Evolutionary conservation across 2,113 vertebrate genomes (phyloP), one percentile per base, ranked within the genome.

Genomic region (Nesoenas mayeri): DNA sequence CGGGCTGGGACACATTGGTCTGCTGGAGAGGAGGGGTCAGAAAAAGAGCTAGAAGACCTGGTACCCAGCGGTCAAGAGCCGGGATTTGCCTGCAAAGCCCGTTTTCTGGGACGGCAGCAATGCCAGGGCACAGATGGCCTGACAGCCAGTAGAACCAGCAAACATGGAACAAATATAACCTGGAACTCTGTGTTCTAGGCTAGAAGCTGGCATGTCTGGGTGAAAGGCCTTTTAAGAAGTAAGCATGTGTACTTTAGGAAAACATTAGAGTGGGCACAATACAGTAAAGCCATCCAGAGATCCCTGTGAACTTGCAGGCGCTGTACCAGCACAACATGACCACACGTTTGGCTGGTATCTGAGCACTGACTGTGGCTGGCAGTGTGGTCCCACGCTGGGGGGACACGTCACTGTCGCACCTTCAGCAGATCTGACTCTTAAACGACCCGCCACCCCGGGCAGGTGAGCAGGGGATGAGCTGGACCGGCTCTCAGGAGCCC

Each of bases 361-460:
- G 29, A 54, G 47, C 21, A 2, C 8, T 6, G 36, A 15, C 77
- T 29, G 32, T 42, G 20, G 9, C 53, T 44, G 42, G 34, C 51
- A 32, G 48, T 24, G 4, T 4, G 15, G 74, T 29, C 32, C 25
- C 66, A 48, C 0, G 10, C 57, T 20, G 0, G 5, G 22, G 19
- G 7, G n/a, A 24, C n/a, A 56, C 40, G 40, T 1, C 28, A n/a
- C 48, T 56, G 15, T 25, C 22, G 10, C 0, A 31, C 16, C 36
- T 36, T 31, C 3, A 15, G 51, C 34, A 34, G 42, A 15, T 21
- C 13, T 9, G 10, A 21, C 20, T 32, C 57, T 25, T 65, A 18
- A 44, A 24, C 36, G 13, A 16, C 5, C 24, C 0, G 2, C 42
- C 40, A 38, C 19, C 44, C 1, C 4, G 57, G 32, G 9, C 12